These are phyloP conservation scores for Paramormyrops kingsleyae DNA, from an alignment of 2,113 vertebrate genomes.

Conservation along the genomic window DNA sequence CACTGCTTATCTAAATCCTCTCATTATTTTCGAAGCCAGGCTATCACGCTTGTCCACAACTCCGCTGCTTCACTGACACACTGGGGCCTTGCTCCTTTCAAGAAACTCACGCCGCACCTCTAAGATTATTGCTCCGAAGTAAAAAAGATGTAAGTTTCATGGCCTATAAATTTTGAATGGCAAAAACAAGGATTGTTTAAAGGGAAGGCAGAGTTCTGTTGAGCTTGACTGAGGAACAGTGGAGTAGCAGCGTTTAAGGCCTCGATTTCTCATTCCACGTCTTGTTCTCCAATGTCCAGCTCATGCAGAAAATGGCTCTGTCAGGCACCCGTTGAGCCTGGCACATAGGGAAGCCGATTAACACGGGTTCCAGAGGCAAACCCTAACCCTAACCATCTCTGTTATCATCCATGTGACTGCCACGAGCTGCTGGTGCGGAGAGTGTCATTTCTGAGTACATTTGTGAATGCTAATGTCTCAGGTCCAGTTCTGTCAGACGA, in stretches of 20 bases:
- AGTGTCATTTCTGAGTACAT: conserved; percentile 26
- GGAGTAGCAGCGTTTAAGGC: not conserved
- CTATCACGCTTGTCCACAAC: not conserved
- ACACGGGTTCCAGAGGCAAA: not conserved
- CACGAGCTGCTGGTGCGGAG: conserved; percentile 23
- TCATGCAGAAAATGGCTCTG: not conserved
- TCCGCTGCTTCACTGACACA: not conserved
- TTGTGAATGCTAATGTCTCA: not conserved
- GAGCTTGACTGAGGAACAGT: not conserved
- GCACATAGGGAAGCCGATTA: not conserved
- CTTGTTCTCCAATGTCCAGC: not conserved
- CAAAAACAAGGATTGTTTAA: not conserved
- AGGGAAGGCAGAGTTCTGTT: not conserved
- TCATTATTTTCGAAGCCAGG: not conserved
- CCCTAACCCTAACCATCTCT: conserved; percentile 17
- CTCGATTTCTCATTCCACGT: too few species aligned
- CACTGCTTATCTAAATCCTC: conserved; percentile 6
- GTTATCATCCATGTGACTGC: conserved; percentile 15
- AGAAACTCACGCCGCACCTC: not conserved
- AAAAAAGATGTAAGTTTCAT: not conserved
- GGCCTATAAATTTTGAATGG: not conserved
- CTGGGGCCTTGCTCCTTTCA: not conserved
- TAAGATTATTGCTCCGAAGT: not conserved
- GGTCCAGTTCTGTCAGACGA: not conserved
- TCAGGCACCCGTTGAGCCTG: not conserved